These are phyloP conservation scores for Potorous gilbertii DNA, from an alignment of 2,797 vertebrate species.

Conservation along the genomic window DNA sequence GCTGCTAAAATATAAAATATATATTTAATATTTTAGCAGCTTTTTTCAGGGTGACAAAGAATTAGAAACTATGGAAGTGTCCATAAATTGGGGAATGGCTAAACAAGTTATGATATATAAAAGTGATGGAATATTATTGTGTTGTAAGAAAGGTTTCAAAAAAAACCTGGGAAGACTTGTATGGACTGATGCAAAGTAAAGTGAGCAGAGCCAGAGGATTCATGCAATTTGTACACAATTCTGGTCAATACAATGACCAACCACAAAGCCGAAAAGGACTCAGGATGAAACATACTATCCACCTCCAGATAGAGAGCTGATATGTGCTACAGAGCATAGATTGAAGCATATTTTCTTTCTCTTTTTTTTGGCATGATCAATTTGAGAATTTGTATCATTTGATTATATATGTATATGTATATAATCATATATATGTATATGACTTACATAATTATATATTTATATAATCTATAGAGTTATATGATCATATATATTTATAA, in stretches of 20 bases:
- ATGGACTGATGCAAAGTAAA: not conserved
- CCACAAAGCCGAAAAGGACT: not conserved
- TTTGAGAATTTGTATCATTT: not conserved
- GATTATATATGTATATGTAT: not conserved
- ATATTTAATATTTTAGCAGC: not conserved
- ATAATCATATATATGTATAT: not conserved
- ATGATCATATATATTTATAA: not conserved
- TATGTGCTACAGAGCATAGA: not conserved
- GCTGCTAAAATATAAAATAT: too few species aligned
- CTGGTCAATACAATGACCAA: not conserved
- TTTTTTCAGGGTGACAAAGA: not conserved
- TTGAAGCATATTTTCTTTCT: not conserved
- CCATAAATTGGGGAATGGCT: not conserved
- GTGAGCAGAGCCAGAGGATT: not conserved
- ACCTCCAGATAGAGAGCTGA: not conserved
- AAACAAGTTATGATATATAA: not conserved
- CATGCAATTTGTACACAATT: not conserved
- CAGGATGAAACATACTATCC: not conserved
- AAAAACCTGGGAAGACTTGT: not conserved
- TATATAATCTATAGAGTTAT: not conserved
- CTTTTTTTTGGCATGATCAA: not conserved
- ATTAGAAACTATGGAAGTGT: not conserved
- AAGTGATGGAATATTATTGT: not conserved
- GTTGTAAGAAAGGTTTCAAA: not conserved
- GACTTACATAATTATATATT: too few species aligned